These are phyloP conservation scores for Coptodon bakossiorum DNA, from an alignment of 2,113 vertebrate species.

Conservation along the genomic window DNA sequence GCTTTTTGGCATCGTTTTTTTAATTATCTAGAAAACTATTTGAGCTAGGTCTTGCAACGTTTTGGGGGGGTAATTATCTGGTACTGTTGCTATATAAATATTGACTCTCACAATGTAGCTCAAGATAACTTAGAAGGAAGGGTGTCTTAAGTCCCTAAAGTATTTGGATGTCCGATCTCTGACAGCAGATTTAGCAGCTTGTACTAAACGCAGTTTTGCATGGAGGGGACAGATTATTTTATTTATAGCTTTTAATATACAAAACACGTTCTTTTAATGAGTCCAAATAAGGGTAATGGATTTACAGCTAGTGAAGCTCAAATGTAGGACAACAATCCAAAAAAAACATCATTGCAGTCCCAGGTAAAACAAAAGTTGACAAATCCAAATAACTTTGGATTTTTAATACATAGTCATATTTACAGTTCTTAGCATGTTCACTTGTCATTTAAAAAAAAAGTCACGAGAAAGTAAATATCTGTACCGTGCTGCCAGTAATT, in stretches of 20 bases:
- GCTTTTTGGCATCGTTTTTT: neutral
- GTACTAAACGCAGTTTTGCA: neutral
- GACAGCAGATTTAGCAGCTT: neutral
- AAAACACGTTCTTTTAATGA: neutral
- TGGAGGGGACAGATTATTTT: neutral
- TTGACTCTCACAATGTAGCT: neutral
- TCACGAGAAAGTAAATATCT: neutral
- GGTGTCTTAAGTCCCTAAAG: neutral
- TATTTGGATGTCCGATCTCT: neutral
- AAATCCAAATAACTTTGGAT: neutral
- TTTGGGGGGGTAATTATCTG: neutral
- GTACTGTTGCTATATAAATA: neutral
- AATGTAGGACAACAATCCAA: neutral
- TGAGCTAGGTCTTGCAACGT: neutral
- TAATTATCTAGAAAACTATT: neutral
- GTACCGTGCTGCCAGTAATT: neutral
- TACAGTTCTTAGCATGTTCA: neutral
- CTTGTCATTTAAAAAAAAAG: neutral
- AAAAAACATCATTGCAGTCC: accelerated
- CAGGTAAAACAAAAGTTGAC: neutral
- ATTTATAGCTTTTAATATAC: neutral
- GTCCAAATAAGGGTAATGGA: neutral
- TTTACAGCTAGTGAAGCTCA: neutral
- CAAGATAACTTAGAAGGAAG: neutral
- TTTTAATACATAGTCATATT: neutral